These are phyloP conservation scores for Scolopax bukidnonensis DNA, from an alignment of 2,797 vertebrate species.

Conservation along the genomic window DNA sequence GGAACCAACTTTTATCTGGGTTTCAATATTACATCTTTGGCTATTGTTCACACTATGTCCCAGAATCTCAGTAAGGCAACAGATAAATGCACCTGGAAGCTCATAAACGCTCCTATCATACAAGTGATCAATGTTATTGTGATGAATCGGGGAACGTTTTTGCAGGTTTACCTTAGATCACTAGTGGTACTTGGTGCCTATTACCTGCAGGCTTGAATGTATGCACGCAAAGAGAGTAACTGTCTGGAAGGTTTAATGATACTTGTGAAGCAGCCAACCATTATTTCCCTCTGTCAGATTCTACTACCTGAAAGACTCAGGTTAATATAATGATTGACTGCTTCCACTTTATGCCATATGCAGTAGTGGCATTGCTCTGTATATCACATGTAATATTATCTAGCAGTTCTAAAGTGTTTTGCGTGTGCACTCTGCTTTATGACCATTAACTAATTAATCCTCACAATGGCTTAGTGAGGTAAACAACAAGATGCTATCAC, in stretches of 20 bases:
- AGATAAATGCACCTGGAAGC: not conserved
- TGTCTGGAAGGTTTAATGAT: slow-evolving; percentile 60
- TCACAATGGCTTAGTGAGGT: slow-evolving; percentile 36
- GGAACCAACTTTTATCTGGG: not conserved
- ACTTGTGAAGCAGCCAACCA: slow-evolving; percentile 62
- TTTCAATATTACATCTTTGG: not conserved
- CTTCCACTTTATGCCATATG: slow-evolving; percentile 51
- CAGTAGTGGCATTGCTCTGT: slow-evolving; percentile 32
- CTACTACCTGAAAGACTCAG: slow-evolving; percentile 60
- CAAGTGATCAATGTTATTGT: not conserved
- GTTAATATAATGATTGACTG: slow-evolving; percentile 65
- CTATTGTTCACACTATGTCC: not conserved
- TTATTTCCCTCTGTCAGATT: slow-evolving; percentile 63
- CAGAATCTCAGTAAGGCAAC: not conserved
- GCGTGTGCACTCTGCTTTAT: slow-evolving; percentile 43
- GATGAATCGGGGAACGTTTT: slow-evolving; percentile 10
- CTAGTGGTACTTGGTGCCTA: slow-evolving; percentile 6
- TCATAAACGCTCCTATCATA: not conserved
- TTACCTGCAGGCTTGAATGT: slow-evolving; percentile 28
- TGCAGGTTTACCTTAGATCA: slow-evolving; percentile 16
- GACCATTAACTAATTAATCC: slow-evolving; percentile 65
- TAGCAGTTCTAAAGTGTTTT: slow-evolving; percentile 51
- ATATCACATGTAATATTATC: slow-evolving; percentile 53
- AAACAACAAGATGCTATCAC: slow-evolving; percentile 35
- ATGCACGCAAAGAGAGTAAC: not conserved